Conservation (phyloP, 2,888 invertebrate genomes). For the Cybosia mesomella region DNA sequence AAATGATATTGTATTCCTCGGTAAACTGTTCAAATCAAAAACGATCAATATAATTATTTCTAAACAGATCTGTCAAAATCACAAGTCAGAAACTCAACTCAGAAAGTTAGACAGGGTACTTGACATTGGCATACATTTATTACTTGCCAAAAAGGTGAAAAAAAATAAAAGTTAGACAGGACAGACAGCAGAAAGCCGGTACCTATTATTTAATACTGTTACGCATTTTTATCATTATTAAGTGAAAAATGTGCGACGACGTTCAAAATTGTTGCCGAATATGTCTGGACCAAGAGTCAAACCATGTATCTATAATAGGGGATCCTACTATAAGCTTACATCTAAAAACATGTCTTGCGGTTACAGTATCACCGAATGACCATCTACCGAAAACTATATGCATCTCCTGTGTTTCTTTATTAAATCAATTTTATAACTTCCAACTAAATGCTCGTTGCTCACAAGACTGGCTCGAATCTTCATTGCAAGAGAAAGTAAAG, state of each 20-base stretch:
- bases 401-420: slow-evolving; percentile 71
- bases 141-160: no score
- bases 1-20: no score
- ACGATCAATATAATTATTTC: not conserved
- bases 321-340: slow-evolving; percentile 74
- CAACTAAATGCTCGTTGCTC: slow-evolving; percentile 80
- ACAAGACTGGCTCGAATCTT: slow-evolving; percentile 80
- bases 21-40: no score
- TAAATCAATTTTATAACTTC: slow-evolving; percentile 80
- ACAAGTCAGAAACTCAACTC: no score
- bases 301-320: slow-evolving; percentile 74
- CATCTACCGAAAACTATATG: slow-evolving; percentile 77
- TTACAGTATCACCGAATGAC: slow-evolving; percentile 68
- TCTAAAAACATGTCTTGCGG: slow-evolving; percentile 75
- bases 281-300: slow-evolving; percentile 74
- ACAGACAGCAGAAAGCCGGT: not conserved
- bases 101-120: no score
- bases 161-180: no score
- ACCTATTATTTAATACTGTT: not conserved
- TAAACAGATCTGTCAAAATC: not conserved
- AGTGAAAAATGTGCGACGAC: slow-evolving; percentile 66
- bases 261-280: slow-evolving; percentile 76
- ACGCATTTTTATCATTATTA: not conserved
- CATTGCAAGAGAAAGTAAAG: slow-evolving; percentile 67
- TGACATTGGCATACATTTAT: no score